Evolutionary conservation across 2,113 vertebrate species (phyloP).

Genomic region (Pterocles orientalis): DNA sequence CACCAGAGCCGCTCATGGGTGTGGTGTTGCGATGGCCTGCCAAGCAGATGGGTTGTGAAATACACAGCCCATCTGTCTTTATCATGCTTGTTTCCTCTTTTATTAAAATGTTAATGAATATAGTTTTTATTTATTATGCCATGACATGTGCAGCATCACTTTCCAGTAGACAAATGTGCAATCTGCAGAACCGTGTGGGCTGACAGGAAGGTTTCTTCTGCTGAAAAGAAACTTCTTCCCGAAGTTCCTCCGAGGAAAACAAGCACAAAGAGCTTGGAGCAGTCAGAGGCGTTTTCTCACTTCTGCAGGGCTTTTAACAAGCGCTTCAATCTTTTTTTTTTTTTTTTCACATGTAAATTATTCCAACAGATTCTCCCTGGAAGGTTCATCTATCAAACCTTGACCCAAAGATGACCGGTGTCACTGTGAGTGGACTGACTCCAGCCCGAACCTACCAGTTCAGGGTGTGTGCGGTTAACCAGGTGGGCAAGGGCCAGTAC

Average conservation of each 20-base stretch:
- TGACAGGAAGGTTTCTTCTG: constrained; percentile 25
- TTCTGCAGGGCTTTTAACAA: constrained; percentile 11
- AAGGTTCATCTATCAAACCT: constrained; percentile 90
- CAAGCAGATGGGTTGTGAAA: constrained; percentile 75
- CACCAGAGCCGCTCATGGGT: constrained; percentile 64
- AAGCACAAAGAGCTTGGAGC: not conserved
- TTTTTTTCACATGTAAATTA: not conserved
- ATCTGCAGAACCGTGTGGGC: constrained; percentile 58
- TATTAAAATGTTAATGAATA: constrained; percentile 82
- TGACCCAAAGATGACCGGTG: constrained; percentile 76
- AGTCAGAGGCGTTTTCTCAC: not conserved
- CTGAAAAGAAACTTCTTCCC: constrained; percentile 24
- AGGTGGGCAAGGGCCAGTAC: constrained; percentile 94
- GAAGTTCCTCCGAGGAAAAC: not conserved
- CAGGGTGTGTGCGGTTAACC: constrained; percentile 91
- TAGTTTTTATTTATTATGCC: constrained; percentile 80
- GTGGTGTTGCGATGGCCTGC: constrained; percentile 63
- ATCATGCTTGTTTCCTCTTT: constrained; percentile 78
- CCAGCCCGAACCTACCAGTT: constrained; percentile 96
- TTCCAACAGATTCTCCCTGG: constrained; percentile 90
- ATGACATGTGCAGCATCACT: constrained; percentile 67
- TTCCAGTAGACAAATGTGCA: constrained; percentile 69
- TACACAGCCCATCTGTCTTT: constrained; percentile 76
- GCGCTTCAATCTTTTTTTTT: not conserved
- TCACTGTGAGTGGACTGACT: constrained; percentile 88